Conservation (phyloP, 2,888 invertebrate species). For the Papilio demoleus region DNA sequence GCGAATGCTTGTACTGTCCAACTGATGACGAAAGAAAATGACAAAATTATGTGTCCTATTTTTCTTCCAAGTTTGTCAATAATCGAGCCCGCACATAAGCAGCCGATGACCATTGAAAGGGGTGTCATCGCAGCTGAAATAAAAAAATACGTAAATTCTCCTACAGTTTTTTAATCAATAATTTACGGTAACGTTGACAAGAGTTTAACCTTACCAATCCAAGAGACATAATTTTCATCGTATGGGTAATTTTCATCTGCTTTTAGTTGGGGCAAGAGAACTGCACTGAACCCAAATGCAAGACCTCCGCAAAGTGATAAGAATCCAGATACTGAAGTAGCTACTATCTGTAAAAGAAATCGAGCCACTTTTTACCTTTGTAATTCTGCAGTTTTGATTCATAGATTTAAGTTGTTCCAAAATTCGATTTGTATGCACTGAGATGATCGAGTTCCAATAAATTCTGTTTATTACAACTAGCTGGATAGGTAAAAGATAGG, state of each 20-base stretch:
- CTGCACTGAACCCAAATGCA: slow-evolving; percentile 57
- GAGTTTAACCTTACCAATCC: slow-evolving; percentile 56
- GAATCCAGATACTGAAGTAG: slow-evolving; percentile 53
- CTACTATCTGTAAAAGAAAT: slow-evolving; percentile 52
- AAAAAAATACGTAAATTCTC: slow-evolving; percentile 39
- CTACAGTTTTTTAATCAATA: no score
- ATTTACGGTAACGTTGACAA: background rate
- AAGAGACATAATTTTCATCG: slow-evolving; percentile 54
- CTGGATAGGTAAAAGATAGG: no score
- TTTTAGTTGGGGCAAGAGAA: slow-evolving; percentile 57
- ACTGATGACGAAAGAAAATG: slow-evolving; percentile 55
- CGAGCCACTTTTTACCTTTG: background rate
- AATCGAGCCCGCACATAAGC: slow-evolving; percentile 56
- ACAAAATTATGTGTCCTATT: slow-evolving; percentile 53
- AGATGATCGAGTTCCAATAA: no score
- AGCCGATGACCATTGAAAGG: slow-evolving; percentile 59
- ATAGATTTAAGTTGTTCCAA: background rate
- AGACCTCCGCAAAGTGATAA: slow-evolving; percentile 55
- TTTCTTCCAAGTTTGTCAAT: slow-evolving; percentile 60
- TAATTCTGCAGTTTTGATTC: background rate
- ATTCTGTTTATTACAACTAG: no score
- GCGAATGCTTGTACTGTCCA: slow-evolving; percentile 58
- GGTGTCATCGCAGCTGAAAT: slow-evolving; percentile 59
- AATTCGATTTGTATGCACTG: no score
- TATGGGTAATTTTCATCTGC: slow-evolving; percentile 53